phyloP scores from a whole-genome alignment of 2,797 vertebrate genomes.

The Diceros bicornis region DNA sequence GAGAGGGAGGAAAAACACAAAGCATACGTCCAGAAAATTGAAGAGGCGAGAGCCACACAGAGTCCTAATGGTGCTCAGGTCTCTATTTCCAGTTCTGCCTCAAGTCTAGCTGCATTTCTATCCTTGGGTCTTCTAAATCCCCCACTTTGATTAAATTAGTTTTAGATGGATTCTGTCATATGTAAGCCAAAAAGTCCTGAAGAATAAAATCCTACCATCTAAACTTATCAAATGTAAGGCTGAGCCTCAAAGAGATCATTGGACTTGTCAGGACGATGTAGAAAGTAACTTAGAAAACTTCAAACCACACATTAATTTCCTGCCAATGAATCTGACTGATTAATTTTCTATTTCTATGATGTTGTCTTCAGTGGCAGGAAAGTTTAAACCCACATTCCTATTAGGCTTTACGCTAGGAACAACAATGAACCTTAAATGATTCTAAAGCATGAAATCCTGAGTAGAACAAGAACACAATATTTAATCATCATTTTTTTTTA shows the following conservation, averaged over 20 bases:
- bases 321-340: background rate
- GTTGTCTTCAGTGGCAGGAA: background rate
- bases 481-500: background rate
- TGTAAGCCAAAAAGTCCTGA: background rate
- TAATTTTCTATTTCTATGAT: background rate
- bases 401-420: background rate
- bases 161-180: background rate
- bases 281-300: slow-evolving; percentile 25
- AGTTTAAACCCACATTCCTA: background rate
- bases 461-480: background rate
- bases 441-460: background rate
- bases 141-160: background rate
- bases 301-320: background rate
- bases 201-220: background rate
- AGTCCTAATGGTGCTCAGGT: background rate
- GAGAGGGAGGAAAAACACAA: background rate
- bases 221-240: background rate
- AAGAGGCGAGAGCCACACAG: background rate
- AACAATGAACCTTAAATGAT: background rate
- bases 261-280: background rate
- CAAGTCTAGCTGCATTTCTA: background rate
- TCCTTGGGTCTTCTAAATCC: background rate
- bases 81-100: background rate
- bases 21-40: background rate
- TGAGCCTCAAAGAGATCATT: background rate